Conservation (phyloP, 2,113 vertebrate species). For the Turdus rufiventris region DNA sequence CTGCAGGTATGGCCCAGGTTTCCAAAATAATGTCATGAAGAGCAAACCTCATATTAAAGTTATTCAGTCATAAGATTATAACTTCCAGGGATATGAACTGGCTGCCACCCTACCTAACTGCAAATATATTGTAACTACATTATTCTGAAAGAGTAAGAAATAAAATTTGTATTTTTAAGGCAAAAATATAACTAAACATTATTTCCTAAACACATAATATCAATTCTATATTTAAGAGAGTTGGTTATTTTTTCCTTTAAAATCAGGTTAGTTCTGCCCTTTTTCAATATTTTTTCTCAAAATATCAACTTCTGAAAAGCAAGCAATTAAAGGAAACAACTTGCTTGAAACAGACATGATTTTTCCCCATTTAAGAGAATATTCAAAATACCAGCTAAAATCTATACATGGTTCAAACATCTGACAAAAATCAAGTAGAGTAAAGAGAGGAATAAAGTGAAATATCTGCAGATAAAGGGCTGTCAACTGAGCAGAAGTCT, state of each 20-base stretch:
- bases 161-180: neutral
- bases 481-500: neutral
- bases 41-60: neutral
- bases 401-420: neutral
- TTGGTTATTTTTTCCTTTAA: neutral
- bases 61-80: neutral
- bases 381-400: neutral
- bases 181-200: neutral
- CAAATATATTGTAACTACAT: neutral
- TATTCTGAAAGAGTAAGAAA: neutral
- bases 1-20: neutral
- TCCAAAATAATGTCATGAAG: rapidly evolving
- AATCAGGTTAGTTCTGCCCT: neutral
- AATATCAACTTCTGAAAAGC: neutral
- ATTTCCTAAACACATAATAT: neutral
- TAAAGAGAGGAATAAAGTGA: neutral
- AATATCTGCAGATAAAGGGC: neutral
- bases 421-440: neutral
- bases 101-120: rapidly evolving
- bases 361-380: neutral
- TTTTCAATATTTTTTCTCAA: neutral
- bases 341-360: neutral
- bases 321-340: neutral
- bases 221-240: neutral
- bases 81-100: neutral